Evolutionary conservation across 2,888 invertebrate genomes (phyloP).

Genomic region (Balanococcus diminutus): DNA sequence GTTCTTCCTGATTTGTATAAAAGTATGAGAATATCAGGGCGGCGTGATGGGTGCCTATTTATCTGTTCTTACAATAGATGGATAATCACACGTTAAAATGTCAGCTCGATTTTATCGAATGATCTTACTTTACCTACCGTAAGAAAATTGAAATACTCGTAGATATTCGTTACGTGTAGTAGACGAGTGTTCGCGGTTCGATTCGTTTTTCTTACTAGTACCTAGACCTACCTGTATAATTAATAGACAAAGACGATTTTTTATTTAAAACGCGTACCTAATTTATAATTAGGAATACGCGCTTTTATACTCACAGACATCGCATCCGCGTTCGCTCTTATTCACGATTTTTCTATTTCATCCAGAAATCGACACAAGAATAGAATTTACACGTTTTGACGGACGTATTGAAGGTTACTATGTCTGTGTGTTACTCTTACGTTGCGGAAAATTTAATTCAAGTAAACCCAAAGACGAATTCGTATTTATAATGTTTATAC

Average conservation of each 20-base stretch:
- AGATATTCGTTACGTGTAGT: neutral
- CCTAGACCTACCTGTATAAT: conserved; percentile 24
- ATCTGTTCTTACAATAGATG: neutral
- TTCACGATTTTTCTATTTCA: conserved; percentile 41
- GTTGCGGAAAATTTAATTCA: neutral
- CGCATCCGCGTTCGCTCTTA: conserved; percentile 39
- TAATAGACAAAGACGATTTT: conserved; percentile 31
- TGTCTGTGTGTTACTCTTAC: neutral
- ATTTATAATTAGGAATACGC: conserved; percentile 48
- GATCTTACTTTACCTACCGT: too few species aligned
- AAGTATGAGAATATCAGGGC: neutral
- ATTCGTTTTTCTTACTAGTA: too few species aligned
- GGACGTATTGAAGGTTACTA: conserved; percentile 48
- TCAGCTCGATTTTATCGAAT: neutral
- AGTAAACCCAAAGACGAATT: neutral
- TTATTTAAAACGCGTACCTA: conserved; percentile 50
- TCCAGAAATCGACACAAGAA: neutral
- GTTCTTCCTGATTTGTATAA: neutral
- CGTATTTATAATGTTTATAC: neutral
- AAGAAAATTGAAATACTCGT: too few species aligned
- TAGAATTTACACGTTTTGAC: conserved; percentile 42
- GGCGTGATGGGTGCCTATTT: neutral
- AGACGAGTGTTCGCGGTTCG: neutral
- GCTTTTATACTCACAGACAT: neutral
- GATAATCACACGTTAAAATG: neutral